Base-by-base conservation (phyloP, 2,888 invertebrate genomes). In the Tuberolachnus salignus region DNA sequence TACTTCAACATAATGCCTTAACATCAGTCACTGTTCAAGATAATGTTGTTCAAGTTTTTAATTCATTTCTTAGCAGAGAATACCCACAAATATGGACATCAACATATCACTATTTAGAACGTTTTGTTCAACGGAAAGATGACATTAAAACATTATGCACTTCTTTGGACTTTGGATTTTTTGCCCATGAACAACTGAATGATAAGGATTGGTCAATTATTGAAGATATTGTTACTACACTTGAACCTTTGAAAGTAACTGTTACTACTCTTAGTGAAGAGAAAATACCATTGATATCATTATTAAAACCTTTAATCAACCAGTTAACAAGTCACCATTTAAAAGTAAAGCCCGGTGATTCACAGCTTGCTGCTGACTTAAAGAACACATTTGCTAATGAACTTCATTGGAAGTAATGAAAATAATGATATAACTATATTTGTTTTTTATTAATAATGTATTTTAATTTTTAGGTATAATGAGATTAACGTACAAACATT, bases 251-350 rank as follows among this genome's bases (percentile, higher is more conserved):
- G 63, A 87, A 87, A 84, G 87, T 87, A 26, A 87, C 87, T 1
- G 86, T 87, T 23, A 86, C 86, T 84, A 87, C 87, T 0, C 83
- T 88, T 1, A 86, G 86, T 72, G 87, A 88, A 82, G 87, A 87
- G 73, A 87, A 87, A 82, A 86, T 86, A 82, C 87, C 87, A 14
- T 83, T 87, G 1, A 85, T 87, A 82, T 88, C 87, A 0, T 83
- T 88, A 19, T 80, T 88, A n/a, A 87, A 87, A 82, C 87, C 87
- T 21, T 82, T 88, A n/a, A 84, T 87, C n/a, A 86, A 87, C 86
- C 86, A 87, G 82, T 84, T 88, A 13, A 86, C 86, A 0, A 86
- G 86, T 2, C 85, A 86, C 4, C 87, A 87, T 82, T 84, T 88
- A 1, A 86, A 87, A 83, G 83, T 84, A 16, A 86, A 86, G 78